Evolutionary conservation across 1,140 invertebrate genomes (phyloP).

Genomic region (Aethina tumida): DNA sequence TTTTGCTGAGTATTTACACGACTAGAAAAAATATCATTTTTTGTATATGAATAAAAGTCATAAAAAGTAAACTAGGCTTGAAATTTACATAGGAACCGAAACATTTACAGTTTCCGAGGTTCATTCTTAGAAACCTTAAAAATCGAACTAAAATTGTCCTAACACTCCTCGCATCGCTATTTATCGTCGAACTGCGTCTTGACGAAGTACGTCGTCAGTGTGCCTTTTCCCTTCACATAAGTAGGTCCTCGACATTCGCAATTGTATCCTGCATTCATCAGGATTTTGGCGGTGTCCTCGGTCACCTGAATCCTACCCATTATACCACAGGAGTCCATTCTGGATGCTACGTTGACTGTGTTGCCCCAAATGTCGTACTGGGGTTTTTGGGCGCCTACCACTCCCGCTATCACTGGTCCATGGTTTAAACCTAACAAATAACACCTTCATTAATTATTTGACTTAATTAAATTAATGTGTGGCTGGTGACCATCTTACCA

Average conservation of each 20-base stretch:
- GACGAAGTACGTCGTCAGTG: constrained; percentile 84
- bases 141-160: too few species aligned
- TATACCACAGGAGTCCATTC: constrained; percentile 93
- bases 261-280: constrained; percentile 72
- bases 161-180: too few species aligned
- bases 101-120: too few species aligned
- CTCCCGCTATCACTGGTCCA: constrained; percentile 87
- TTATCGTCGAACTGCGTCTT: constrained; percentile 48
- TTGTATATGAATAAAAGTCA: too few species aligned
- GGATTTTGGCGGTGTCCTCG: constrained; percentile 79
- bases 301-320: constrained; percentile 80
- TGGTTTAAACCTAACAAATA: constrained; percentile 71
- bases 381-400: constrained; percentile 93
- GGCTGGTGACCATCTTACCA: constrained; percentile 45
- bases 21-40: too few species aligned
- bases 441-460: neutral
- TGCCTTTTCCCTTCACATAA: constrained; percentile 91
- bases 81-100: too few species aligned
- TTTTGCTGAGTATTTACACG: too few species aligned
- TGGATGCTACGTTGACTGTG: constrained; percentile 89
- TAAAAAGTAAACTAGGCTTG: too few species aligned
- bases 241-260: constrained; percentile 81
- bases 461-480: neutral
- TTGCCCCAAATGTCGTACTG: constrained; percentile 99
- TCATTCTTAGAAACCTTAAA: too few species aligned